These are phyloP conservation scores for Neoarius graeffei DNA, from an alignment of 2,113 vertebrate genomes.

Conservation along the genomic window DNA sequence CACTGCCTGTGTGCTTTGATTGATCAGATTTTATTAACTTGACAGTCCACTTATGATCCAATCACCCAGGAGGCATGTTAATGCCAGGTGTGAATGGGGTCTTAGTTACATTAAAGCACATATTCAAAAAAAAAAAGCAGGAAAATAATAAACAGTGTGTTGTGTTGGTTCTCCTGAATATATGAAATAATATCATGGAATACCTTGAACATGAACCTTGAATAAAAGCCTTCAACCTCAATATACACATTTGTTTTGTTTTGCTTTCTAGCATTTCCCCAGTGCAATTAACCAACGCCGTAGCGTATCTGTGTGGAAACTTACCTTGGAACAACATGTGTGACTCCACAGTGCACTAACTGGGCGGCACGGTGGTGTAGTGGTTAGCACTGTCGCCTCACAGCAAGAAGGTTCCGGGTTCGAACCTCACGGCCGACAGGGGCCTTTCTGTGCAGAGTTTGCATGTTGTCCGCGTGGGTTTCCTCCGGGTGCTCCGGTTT, in stretches of 20 bases:
- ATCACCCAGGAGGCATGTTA: background rate
- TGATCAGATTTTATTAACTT: too few relatives aligned
- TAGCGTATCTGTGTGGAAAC: conserved; percentile 13
- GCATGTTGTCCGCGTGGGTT: too few relatives aligned
- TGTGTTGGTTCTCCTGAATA: background rate
- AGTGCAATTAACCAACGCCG: background rate
- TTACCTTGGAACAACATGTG: conserved; percentile 8
- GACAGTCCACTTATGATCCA: background rate
- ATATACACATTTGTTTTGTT: background rate
- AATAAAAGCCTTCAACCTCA: background rate
- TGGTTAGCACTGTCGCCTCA: too few relatives aligned
- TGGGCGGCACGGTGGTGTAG: too few relatives aligned
- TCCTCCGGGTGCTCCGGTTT: too few relatives aligned
- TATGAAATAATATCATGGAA: background rate
- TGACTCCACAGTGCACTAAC: conserved; percentile 2
- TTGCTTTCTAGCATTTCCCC: background rate
- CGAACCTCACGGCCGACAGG: too few relatives aligned
- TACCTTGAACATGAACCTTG: background rate
- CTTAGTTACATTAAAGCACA: background rate
- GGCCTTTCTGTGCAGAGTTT: too few relatives aligned
- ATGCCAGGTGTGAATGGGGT: background rate
- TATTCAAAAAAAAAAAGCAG: too few relatives aligned
- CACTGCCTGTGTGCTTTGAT: too few relatives aligned
- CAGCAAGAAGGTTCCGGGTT: too few relatives aligned
- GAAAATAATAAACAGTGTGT: background rate